Base-by-base conservation (phyloP, 1,140 invertebrate species). In the Vollenhovia emeryi region DNA sequence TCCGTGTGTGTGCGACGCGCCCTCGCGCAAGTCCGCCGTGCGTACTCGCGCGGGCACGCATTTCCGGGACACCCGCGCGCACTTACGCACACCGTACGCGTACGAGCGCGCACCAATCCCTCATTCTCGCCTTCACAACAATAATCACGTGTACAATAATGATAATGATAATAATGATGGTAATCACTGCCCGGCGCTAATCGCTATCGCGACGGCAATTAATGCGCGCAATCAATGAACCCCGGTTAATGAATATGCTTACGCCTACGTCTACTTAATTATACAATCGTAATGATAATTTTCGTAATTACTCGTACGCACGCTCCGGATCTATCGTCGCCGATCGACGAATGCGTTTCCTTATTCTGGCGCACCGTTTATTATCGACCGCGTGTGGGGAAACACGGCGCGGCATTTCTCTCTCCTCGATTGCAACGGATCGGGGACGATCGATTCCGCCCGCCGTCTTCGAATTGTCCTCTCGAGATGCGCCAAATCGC, bases 211-310 rank as follows among this genome's bases (percentile, higher is more conserved):
- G 79, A 87, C 68, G 86, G 52, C 85, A 78, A 88, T 75, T 87
- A 88, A 74, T 71, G 36, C 78, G 33, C 57, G 55, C 57, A 85
- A 84, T 50, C 88, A 87, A 91, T 86, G 80, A 89, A 80, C 85
- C n/a, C n/a, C 85, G 75, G 86, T 86, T 90, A 90, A 78, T 92
- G 88, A 91, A 90, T 90, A 86, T 91, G 87, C 90, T 89, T 92
- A 90, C 71, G 84, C 80, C 86, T 91, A 89, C 45, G 78, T 90
- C 84, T 91, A 90, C 69, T 90, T 92, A 64, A 91, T 87, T 87
- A 79, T 84, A 88, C 80, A 74, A 86, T 84, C 66, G 75, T 87
- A 79, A 87, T 75, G 73, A 87, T 86, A 74, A 87, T 88, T 50
- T 84, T 90, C 64, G 73, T 89, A 80, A 87, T 76, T 36, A 68